Evolutionary conservation across 2,888 invertebrate species (phyloP).

Genomic region (Tipula helvola): DNA sequence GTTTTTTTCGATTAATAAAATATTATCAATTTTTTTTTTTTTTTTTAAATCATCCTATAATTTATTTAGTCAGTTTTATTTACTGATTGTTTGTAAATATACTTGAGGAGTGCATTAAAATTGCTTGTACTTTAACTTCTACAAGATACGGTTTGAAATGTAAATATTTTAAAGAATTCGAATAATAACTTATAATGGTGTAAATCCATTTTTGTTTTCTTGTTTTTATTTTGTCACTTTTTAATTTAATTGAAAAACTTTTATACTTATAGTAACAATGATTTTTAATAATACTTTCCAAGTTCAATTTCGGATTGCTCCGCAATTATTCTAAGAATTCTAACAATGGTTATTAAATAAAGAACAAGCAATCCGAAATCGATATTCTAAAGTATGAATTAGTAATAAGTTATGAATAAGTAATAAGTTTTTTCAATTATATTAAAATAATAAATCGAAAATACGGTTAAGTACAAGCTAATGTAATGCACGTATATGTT

Average conservation of each 20-base stretch:
- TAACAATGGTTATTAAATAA: too few relatives aligned
- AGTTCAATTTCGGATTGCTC: too few relatives aligned
- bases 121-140: neutral
- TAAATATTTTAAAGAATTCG: neutral
- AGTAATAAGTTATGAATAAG: neutral
- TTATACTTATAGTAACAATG: too few relatives aligned
- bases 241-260: too few relatives aligned
- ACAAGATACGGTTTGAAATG: neutral
- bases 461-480: neutral
- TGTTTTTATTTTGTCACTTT: too few relatives aligned
- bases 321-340: too few relatives aligned
- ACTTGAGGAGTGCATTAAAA: neutral
- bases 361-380: too few relatives aligned
- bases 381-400: too few relatives aligned
- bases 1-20: neutral
- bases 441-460: too few relatives aligned
- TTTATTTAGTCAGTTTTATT: neutral
- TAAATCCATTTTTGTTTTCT: too few relatives aligned
- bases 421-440: too few relatives aligned
- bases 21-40: neutral
- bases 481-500: neutral
- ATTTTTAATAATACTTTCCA: neutral
- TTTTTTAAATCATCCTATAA: neutral
- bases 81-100: neutral
- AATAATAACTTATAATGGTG: neutral